These are phyloP conservation scores for Enoplosus armatus DNA, from an alignment of 2,797 vertebrate genomes.

Conservation along the genomic window DNA sequence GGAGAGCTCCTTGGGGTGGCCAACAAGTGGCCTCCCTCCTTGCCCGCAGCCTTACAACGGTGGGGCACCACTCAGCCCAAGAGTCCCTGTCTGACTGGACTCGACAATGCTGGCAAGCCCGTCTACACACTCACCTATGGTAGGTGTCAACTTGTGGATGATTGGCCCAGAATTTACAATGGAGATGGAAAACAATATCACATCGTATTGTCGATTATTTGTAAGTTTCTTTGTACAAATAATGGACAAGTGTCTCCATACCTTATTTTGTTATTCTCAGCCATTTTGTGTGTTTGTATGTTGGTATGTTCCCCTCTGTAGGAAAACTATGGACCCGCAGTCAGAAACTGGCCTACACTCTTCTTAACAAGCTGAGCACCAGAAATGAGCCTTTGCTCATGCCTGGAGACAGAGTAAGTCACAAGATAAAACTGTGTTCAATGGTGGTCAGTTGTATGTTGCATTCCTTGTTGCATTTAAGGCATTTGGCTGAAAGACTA, in stretches of 20 bases:
- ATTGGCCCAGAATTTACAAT: background rate
- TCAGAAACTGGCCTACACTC: slow-evolving; percentile 95
- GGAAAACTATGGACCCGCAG: slow-evolving; percentile 98
- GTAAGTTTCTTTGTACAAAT: background rate
- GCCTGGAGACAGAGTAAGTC: slow-evolving; percentile 94
- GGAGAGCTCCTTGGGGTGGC: slow-evolving; percentile 89
- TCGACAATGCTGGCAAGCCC: slow-evolving; percentile 93
- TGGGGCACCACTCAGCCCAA: slow-evolving; percentile 94
- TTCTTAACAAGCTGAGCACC: slow-evolving; percentile 93
- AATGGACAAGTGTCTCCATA: background rate
- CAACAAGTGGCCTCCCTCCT: slow-evolving; percentile 89
- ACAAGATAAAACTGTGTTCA: slow-evolving; percentile 17
- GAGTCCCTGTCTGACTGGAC: slow-evolving; percentile 91
- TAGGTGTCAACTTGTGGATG: slow-evolving; percentile 63
- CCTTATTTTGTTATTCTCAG: background rate
- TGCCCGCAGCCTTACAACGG: slow-evolving; percentile 90
- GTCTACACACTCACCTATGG: slow-evolving; percentile 94
- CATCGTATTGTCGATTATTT: slow-evolving; percentile 9
- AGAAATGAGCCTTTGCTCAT: slow-evolving; percentile 93
- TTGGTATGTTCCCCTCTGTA: slow-evolving; percentile 60
- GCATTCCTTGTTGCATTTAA: background rate
- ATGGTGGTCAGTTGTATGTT: background rate
- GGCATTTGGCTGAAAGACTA: background rate
- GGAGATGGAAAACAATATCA: background rate
- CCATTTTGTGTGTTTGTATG: slow-evolving; percentile 1